Conservation (phyloP, 2,113 vertebrate species). For the Upupa epops region DNA sequence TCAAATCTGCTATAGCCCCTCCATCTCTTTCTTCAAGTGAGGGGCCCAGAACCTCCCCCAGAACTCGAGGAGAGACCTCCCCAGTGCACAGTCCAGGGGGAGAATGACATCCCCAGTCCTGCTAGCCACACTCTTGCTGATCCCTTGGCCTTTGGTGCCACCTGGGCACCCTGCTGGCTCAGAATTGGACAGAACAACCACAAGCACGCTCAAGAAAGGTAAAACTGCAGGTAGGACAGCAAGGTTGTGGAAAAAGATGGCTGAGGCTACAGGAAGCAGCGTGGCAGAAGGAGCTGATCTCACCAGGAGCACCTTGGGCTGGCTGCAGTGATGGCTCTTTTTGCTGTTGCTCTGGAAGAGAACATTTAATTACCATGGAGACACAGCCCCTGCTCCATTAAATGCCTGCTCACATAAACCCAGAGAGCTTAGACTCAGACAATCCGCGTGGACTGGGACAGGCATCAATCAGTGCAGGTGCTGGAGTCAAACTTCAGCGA, state of each 20-base stretch:
- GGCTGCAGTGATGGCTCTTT: neutral
- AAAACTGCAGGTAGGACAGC: neutral
- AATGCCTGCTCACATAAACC: neutral
- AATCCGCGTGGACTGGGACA: neutral
- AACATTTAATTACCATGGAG: neutral
- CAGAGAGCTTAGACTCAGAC: neutral
- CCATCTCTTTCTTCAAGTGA: too few relatives aligned
- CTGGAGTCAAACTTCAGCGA: neutral
- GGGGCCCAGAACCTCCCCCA: too few relatives aligned
- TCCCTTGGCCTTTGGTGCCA: too few relatives aligned
- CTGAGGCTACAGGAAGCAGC: neutral
- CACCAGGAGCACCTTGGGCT: accelerated
- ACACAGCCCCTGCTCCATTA: neutral
- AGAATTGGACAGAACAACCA: neutral
- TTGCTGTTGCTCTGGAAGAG: neutral
- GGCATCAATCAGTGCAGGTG: neutral
- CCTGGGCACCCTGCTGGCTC: too few relatives aligned
- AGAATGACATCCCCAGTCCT: too few relatives aligned
- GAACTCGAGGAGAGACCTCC: too few relatives aligned
- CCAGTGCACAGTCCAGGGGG: too few relatives aligned
- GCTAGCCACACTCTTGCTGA: too few relatives aligned
- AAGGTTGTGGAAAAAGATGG: neutral
- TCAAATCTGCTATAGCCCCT: too few relatives aligned
- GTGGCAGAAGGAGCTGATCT: accelerated
- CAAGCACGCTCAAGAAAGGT: neutral